Base-by-base conservation (phyloP, 2,113 vertebrate genomes). In the Syngnathus floridae region DNA sequence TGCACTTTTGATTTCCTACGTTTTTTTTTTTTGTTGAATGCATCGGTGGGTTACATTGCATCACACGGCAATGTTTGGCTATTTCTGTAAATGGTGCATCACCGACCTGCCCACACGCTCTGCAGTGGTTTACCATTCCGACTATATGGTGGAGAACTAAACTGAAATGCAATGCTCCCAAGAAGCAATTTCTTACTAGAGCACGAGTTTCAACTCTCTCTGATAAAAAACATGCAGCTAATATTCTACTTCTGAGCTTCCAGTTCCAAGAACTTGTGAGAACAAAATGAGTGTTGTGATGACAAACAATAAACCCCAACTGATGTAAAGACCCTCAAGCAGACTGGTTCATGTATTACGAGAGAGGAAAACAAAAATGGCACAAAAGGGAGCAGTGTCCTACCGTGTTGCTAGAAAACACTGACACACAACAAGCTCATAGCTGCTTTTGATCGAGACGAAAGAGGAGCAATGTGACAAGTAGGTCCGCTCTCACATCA, bases 371-470 rank as follows among this genome's bases (percentile, higher is more conserved):
- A 43, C 17, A 14, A 64, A 19, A 41, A 62, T 62, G 52, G 62
- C 60, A 55, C 82, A 65, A 82, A 73, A 65, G 12, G 38, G 52
- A 72, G 56, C 56, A 78, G 74, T 83, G 84, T 84, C 79, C 41
- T 65, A 59, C 72, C 65, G 73, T 57, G 72, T 79, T 72, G 60
- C 70, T 75, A 51, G 72, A 76, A 82, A 74, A 73, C 67, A 69
- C 49, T 67, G 31, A 62, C 13, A 11, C 10, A 17, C 1, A 71
- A 1, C 63, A 75, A 72, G 82, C 82, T 85, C 77, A 78, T 70
- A 41, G 65, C 43, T 62, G 74, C 71, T 78, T 67, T 19, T 80
- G 69, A 76, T 65, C 57, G 35, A 21, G 16, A 73, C 31, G 31
- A 2, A 60, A 73, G 57, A 70, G 35, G 55, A 66, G 55, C 26